These are phyloP conservation scores for Acipenser ruthenus DNA, from an alignment of 2,797 vertebrate genomes.

Conservation along the genomic window DNA sequence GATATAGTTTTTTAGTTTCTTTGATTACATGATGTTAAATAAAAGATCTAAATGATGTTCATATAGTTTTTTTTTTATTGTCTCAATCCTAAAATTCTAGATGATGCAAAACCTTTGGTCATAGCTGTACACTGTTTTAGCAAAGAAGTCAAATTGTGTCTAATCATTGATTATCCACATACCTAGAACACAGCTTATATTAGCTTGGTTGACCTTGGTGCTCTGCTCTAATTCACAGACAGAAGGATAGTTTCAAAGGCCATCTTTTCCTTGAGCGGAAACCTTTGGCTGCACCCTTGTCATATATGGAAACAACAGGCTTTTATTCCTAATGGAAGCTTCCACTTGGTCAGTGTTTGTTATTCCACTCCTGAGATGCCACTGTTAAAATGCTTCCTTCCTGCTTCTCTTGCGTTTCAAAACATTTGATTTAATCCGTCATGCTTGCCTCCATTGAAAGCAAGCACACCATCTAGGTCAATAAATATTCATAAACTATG, in stretches of 20 bases:
- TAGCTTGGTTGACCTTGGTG: too few relatives aligned
- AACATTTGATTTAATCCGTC: neutral
- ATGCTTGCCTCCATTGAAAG: neutral
- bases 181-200: too few relatives aligned
- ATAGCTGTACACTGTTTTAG: too few relatives aligned
- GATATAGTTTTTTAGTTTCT: too few relatives aligned
- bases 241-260: neutral
- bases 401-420: neutral
- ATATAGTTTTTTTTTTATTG: too few relatives aligned
- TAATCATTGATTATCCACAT: too few relatives aligned
- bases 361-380: neutral
- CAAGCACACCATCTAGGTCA: neutral
- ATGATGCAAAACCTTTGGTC: too few relatives aligned
- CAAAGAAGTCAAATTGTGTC: too few relatives aligned
- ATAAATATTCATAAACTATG: constrained; percentile 5
- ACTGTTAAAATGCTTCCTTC: neutral
- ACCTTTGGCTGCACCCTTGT: neutral
- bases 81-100: too few relatives aligned
- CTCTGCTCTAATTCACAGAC: too few relatives aligned
- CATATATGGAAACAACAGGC: neutral
- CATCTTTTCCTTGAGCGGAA: neutral
- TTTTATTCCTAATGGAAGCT: neutral
- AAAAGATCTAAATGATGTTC: too few relatives aligned
- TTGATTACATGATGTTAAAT: too few relatives aligned
- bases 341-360: neutral